These are phyloP conservation scores for Noctuana brunneofusca DNA, from an alignment of 2,888 invertebrate species.

Conservation along the genomic window DNA sequence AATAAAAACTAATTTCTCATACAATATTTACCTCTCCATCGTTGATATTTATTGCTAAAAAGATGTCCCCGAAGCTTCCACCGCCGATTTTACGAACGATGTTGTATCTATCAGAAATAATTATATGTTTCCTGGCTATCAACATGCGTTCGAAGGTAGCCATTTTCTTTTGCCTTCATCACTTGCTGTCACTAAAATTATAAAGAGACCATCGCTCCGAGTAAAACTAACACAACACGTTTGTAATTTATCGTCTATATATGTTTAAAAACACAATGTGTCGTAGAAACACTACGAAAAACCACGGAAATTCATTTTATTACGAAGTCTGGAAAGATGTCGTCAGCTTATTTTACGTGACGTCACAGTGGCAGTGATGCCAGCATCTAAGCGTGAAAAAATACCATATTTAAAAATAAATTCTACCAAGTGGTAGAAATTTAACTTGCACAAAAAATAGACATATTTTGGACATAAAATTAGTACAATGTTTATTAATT, in stretches of 20 bases:
- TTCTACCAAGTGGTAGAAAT: conserved; percentile 33
- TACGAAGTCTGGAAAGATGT: conserved; percentile 66
- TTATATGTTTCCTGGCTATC: conserved; percentile 67
- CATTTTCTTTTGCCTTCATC: conserved; percentile 78
- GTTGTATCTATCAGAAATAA: conserved; percentile 94
- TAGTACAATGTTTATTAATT: too few relatives aligned
- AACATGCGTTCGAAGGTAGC: conserved; percentile 78
- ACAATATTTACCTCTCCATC: conserved; percentile 90
- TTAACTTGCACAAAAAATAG: too few relatives aligned
- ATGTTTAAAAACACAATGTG: conserved; percentile 61
- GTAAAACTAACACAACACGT: conserved; percentile 66
- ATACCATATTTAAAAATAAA: conserved; percentile 38
- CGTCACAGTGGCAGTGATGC: conserved; percentile 77
- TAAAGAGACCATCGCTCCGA: conserved; percentile 65
- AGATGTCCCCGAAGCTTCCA: conserved; percentile 99
- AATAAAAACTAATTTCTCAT: conserved; percentile 17
- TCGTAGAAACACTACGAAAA: conserved; percentile 64
- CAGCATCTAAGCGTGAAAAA: conserved; percentile 41
- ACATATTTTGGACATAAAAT: too few relatives aligned
- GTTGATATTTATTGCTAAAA: conserved; percentile 94
- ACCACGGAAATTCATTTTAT: conserved; percentile 69
- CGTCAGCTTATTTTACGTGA: conserved; percentile 74
- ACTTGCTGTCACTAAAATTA: conserved; percentile 73
- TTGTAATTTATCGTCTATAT: conserved; percentile 59
- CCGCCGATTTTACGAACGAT: conserved; percentile 98